Conservation (phyloP, 2,888 invertebrate species). For the Brenthis hecate region DNA sequence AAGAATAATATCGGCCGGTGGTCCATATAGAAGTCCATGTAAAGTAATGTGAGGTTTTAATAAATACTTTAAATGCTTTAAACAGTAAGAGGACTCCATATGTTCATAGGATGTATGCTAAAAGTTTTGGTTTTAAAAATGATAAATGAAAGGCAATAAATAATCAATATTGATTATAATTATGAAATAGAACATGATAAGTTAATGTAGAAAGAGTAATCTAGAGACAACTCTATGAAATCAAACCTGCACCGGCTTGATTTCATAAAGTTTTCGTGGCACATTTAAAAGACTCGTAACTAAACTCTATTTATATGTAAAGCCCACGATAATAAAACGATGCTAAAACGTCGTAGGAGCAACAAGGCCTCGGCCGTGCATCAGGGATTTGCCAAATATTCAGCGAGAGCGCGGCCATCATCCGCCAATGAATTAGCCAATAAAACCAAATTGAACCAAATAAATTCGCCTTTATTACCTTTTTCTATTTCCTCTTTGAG, state of each 20-base stretch:
- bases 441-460: constrained; percentile 79
- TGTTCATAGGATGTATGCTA: no score
- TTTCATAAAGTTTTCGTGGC: constrained; percentile 12
- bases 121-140: no score
- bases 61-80: no score
- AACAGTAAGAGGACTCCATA: no score
- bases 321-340: constrained; percentile 64
- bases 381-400: constrained; percentile 68
- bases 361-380: constrained; percentile 48
- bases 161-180: no score
- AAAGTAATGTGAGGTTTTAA: no score
- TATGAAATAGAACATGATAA: no score
- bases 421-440: constrained; percentile 76
- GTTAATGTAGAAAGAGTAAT: no score
- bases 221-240: constrained; percentile 9
- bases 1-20: no score
- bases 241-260: constrained; percentile 9
- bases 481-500: constrained; percentile 56
- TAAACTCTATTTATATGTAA: constrained; percentile 63
- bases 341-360: constrained; percentile 53
- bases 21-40: no score
- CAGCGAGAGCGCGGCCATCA: constrained; percentile 55
- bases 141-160: no score
- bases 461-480: constrained; percentile 73
- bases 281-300: constrained; percentile 26